Conservation (phyloP, 2,113 vertebrate species). For the Bubo bubo region DNA sequence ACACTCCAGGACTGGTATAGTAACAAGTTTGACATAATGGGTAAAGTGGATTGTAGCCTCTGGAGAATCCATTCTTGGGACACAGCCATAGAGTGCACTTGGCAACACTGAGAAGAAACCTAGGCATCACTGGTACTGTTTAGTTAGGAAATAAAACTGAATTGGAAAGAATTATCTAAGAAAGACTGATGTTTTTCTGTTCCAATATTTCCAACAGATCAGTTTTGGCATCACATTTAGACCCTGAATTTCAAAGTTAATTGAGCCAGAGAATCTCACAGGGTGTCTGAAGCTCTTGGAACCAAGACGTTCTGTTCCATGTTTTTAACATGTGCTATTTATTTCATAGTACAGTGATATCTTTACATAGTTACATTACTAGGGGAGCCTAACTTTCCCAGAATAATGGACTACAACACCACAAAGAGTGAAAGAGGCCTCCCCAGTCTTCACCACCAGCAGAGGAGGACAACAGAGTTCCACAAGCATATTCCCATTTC, state of each 20-base stretch:
- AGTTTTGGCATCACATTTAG: not conserved
- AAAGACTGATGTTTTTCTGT: not conserved
- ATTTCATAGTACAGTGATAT: not conserved
- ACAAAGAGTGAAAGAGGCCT: not conserved
- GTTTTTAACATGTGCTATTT: not conserved
- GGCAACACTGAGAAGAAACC: not conserved
- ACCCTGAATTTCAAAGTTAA: not conserved
- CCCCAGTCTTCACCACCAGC: not conserved
- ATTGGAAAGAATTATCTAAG: not conserved
- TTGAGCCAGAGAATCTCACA: not conserved
- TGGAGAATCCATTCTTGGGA: not conserved
- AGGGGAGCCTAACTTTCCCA: not conserved
- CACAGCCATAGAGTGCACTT: not conserved
- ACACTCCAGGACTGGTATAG: not conserved
- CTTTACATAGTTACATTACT: not conserved
- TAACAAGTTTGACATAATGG: not conserved
- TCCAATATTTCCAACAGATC: not conserved
- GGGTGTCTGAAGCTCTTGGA: not conserved
- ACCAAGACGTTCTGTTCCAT: not conserved
- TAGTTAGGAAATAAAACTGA: not conserved
- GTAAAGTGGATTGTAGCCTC: not conserved
- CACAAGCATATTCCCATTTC: not conserved
- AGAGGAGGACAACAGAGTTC: not conserved
- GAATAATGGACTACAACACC: not conserved
- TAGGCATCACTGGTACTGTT: not conserved